Base-by-base conservation (phyloP, 2,888 invertebrate species). In the Endotricha flammealis region DNA sequence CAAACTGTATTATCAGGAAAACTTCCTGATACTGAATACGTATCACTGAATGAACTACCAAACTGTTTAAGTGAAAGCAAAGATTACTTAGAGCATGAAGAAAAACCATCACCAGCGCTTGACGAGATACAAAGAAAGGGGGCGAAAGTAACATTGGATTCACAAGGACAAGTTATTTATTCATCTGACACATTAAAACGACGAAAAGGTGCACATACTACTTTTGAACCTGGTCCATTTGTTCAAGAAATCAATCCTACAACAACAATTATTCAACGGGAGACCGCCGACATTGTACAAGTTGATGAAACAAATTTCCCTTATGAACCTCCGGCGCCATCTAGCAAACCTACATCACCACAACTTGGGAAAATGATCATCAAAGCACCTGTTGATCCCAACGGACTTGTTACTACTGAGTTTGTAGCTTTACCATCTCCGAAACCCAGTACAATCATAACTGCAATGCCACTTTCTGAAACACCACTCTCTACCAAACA, bases 201-300 rank as follows among this genome's bases (percentile, higher is more conserved):
- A 54, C 87, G 92, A 46, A 94, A 94, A 86, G 92, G 92, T 41
- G 92, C 93, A 9, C 93, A 95, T 62, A 93, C 94, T 22, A 95
- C 95, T 17, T 95, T 95, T 62, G 94, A 94, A 82, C 95, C 95
- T 37, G 95, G 95, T 50, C 95, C 94, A 27, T 93, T 93, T 68
- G 93, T 95, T 12, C 93, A 93, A 77, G 91, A 90, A 57, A 71
- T 85, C 33, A 60, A 69, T 32, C 79, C 82, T n/a, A 81, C 81
- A 1, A 75, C 70, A 23, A 58, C 77, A 16, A 52, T 77, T 7
- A 74, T 86, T 36, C 74, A 79, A 55, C 64, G 79, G 29, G 81
- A 81, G 66, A 77, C 66, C 9, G 76, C 81, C 9, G 78, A 83
- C 45, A 48, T 82, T 27, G 74, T 85, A 3, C 74, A 75, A 63